phyloP scores from a whole-genome alignment of 30 jellyfish, hydroid and myxozoan species.

The Hydra vulgaris region DNA sequence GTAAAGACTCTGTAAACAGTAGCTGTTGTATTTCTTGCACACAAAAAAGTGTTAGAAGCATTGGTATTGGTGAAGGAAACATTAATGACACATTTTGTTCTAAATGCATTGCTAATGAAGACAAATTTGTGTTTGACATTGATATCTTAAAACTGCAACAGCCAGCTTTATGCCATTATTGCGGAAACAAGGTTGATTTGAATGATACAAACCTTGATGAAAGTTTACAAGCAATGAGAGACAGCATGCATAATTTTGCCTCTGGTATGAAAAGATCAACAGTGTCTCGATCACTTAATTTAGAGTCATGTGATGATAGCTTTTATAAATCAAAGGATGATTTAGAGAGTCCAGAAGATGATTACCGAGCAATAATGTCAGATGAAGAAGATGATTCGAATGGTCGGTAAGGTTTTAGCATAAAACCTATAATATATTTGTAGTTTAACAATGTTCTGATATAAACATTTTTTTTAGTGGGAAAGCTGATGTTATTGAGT shows the following conservation, averaged over 20 bases:
- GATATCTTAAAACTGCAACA: conserved; percentile 27
- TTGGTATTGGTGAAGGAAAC: conserved; percentile 65
- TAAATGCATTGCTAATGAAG: conserved; percentile 24
- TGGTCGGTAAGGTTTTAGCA: background rate
- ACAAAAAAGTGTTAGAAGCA: background rate
- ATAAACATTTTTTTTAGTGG: conserved; percentile 34
- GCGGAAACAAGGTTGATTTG: conserved; percentile 73
- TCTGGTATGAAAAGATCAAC: conserved; percentile 23
- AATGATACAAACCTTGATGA: conserved; percentile 48
- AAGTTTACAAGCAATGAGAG: conserved; percentile 49
- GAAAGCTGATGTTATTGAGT: conserved; percentile 66
- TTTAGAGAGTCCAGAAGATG: conserved; percentile 13
- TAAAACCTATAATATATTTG: no score
- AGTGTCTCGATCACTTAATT: conserved; percentile 4
- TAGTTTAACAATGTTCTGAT: no score
- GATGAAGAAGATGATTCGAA: conserved; percentile 15
- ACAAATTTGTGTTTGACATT: conserved; percentile 12
- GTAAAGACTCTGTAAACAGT: conserved; percentile 16
- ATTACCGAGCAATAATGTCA: conserved; percentile 10
- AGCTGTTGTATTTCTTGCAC: background rate
- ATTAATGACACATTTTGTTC: conserved; percentile 48
- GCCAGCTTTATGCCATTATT: conserved; percentile 59
- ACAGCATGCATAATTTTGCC: conserved; percentile 29
- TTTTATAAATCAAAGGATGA: background rate
- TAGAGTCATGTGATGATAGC: conserved; percentile 16